A percentile compares a stretch with the other conserved stretches of the same genome.
Evolutionary conservation across 2,797 vertebrate genomes (phyloP).

Genomic region (Pseudomugil tenellus): DNA sequence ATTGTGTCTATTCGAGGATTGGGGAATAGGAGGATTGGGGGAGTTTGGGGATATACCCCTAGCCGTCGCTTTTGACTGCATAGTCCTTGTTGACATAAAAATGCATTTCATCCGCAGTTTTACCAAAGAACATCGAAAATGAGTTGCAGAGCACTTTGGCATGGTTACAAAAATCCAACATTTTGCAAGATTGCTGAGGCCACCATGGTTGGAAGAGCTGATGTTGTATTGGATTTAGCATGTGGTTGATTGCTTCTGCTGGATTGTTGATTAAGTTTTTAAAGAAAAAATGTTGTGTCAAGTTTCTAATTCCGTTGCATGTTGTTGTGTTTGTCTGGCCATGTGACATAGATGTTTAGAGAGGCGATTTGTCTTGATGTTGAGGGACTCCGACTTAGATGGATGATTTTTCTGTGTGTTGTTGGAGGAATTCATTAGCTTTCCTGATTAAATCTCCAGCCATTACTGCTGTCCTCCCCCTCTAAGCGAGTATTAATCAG

Average conservation of each 20-base stretch:
- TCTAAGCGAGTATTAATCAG: conserved; percentile 68
- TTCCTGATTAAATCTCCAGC: conserved; percentile 71
- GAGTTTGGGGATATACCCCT: too few species aligned
- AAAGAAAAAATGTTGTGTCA: background rate
- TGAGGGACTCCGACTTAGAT: conserved; percentile 50
- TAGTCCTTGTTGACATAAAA: too few species aligned
- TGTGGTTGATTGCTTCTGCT: background rate
- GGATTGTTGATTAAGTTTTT: background rate
- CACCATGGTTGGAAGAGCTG: background rate
- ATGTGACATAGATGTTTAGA: conserved; percentile 3
- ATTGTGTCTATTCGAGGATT: too few species aligned
- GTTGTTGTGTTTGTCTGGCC: background rate
- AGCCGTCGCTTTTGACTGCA: too few species aligned
- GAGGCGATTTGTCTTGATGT: conserved; percentile 35
- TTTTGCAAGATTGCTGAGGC: background rate
- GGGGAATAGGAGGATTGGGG: too few species aligned
- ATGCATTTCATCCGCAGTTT: background rate
- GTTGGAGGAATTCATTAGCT: conserved; percentile 64
- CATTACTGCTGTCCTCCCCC: conserved; percentile 60
- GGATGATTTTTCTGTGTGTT: conserved; percentile 44
- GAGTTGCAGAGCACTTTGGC: background rate
- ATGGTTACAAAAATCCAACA: background rate
- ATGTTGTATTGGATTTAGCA: background rate
- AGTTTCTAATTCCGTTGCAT: background rate
- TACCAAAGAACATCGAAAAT: background rate